A percentile compares a stretch with the other conserved stretches of the same genome.
phyloP scores from a whole-genome alignment of 2,797 vertebrate species.

The Echeneis naucrates region DNA sequence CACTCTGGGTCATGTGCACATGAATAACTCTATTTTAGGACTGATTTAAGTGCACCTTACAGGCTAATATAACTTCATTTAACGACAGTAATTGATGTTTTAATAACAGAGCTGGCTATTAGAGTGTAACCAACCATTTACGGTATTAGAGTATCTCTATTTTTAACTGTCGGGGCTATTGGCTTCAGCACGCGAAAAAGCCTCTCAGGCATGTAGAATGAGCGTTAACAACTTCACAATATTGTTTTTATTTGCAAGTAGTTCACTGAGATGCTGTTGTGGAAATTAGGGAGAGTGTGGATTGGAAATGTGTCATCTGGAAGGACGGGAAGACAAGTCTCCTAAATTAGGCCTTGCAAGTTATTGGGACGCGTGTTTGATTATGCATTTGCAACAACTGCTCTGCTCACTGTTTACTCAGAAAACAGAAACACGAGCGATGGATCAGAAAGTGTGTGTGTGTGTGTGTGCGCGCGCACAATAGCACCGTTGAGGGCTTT shows the following conservation, averaged over 20 bases:
- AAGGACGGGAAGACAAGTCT: too few species aligned
- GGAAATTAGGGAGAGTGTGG: neutral
- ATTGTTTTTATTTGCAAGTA: neutral
- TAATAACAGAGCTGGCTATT: conserved; percentile 21
- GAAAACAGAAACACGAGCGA: conserved; percentile 2
- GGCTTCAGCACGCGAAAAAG: neutral
- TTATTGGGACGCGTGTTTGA: conserved; percentile 25
- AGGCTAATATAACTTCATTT: conserved; percentile 35
- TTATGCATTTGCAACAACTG: conserved; percentile 39
- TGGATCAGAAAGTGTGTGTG: conserved; percentile 9
- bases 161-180: conserved; percentile 10
- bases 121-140: conserved; percentile 21
- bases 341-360: neutral
- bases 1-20: conserved; percentile 11
- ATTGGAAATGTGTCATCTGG: conserved; percentile 1
- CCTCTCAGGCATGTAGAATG: neutral
- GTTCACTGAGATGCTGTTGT: conserved; percentile 4
- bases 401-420: conserved; percentile 8
- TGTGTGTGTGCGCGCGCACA: conserved; percentile 21
- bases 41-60: conserved; percentile 35
- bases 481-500: conserved; percentile 61
- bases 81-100: conserved; percentile 37
- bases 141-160: conserved; percentile 6
- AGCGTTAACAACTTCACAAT: neutral
- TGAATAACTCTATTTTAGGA: conserved; percentile 36